These are phyloP conservation scores for Brachirus orientalis DNA, from an alignment of 2,113 vertebrate species.

Conservation along the genomic window DNA sequence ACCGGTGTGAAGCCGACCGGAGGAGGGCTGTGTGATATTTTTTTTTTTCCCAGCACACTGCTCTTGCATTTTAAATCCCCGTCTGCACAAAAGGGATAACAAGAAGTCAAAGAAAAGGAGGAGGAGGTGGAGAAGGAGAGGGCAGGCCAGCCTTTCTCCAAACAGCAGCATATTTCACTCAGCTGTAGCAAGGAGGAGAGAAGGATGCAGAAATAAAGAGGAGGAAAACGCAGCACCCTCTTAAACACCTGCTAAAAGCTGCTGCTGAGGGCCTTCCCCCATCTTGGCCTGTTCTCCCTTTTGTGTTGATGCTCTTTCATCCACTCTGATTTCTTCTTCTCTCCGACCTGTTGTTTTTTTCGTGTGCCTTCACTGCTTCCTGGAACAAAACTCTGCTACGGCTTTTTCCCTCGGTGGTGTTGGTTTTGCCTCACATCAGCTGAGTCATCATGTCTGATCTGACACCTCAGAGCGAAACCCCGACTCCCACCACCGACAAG, in stretches of 20 bases:
- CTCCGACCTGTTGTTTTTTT: conserved; percentile 18
- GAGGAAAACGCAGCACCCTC: conserved; percentile 64
- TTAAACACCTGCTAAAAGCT: conserved; percentile 57
- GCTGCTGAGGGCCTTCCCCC: conserved; percentile 37
- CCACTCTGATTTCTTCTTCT: conserved; percentile 13
- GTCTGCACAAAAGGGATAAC: conserved; percentile 51
- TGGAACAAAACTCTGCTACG: conserved; percentile 57
- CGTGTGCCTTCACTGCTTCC: conserved; percentile 31
- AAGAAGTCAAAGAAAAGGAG: conserved; percentile 30
- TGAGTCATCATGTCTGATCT: conserved; percentile 99
- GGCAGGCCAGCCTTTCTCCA: conserved; percentile 53
- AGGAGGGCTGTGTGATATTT: conserved; percentile 72
- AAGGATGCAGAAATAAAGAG: conserved; percentile 60
- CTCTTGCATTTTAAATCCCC: conserved; percentile 63
- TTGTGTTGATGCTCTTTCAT: conserved; percentile 51
- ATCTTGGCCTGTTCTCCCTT: conserved; percentile 39
- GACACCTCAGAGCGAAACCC: conserved; percentile 96
- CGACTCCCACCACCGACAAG: conserved; percentile 99
- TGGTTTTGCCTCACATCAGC: conserved; percentile 85
- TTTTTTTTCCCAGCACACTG: conserved; percentile 19
- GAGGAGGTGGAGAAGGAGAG: conserved; percentile 41
- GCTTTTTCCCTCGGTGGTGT: conserved; percentile 56
- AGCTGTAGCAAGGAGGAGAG: conserved; percentile 56
- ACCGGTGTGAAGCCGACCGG: conserved; percentile 66
- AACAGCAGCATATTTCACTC: conserved; percentile 53